Evolutionary conservation across 2,888 invertebrate genomes (phyloP), one percentile per base, ranked within the genome.

Genomic region (Cerceris rybyensis): DNA sequence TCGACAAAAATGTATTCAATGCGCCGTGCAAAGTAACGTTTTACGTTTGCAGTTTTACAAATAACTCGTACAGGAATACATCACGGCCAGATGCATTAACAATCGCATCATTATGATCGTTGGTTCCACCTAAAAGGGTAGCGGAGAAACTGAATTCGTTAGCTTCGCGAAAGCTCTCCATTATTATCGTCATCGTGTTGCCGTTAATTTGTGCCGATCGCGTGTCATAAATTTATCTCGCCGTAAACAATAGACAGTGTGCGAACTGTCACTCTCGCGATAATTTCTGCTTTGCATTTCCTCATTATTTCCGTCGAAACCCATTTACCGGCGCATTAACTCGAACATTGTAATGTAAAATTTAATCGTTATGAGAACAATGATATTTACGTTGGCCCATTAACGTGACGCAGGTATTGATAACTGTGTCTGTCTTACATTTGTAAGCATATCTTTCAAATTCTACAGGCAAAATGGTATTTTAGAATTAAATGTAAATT

Each of bases 361-460:
- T 78, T 75, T 59, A 64, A 76, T 76, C 50, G 74, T 69, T 54
- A 41, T 59, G 59, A 46, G 60, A 73, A 76, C 60, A 61, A 28
- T 61, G 61, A 11, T 46, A 60, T 28, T 17, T 49, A 61, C 28
- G 16, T 50, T 9, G 65, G 39, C 49, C 61, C 66, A 70, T 67
- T 70, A 70, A 63, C 57, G 66, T 16, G 70, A 57, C 49, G 39
- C 54, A 6, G 49, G 54, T 43, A 7, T 70, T 49, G 50, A 52
- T 46, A 17, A 28, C 28, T 28, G 28, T 9, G n/a, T 43, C 43
- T 28, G 14, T n/a, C 46, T 75, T 52, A 11, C 50, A 46, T 74
- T 43, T 42, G 43, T 11, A 61, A 16, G 13, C 39, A 11, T 11
- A 7, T 9, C 42, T 28, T 59, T 50, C 52, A 58, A 74, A 58